These are phyloP conservation scores for Zaprionus obscuricornis DNA, from an alignment of 2,888 invertebrate genomes.

Conservation along the genomic window DNA sequence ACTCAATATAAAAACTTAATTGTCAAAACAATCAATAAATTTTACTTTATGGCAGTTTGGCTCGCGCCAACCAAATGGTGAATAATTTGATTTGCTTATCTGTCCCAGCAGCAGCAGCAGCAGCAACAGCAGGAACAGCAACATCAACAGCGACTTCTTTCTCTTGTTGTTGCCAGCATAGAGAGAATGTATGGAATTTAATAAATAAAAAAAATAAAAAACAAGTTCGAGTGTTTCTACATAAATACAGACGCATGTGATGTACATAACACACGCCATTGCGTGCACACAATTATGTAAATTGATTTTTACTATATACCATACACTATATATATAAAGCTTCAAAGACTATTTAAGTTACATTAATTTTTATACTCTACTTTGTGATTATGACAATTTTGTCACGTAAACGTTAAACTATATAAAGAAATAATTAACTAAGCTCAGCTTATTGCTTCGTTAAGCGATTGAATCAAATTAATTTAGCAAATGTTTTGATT, in stretches of 20 bases:
- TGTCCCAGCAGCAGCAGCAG: constrained; percentile 1
- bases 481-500: too few relatives aligned
- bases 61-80: constrained; percentile 59
- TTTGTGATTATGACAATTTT: too few relatives aligned
- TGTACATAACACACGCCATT: constrained; percentile 6
- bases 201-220: too few relatives aligned
- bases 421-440: too few relatives aligned
- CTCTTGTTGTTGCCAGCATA: constrained; percentile 31
- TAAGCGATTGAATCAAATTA: too few relatives aligned
- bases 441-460: too few relatives aligned
- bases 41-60: constrained; percentile 54
- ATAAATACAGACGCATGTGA: background rate
- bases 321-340: constrained; percentile 6
- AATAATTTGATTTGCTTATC: constrained; percentile 61
- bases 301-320: constrained; percentile 20
- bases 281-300: constrained; percentile 29
- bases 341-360: too few relatives aligned
- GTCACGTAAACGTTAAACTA: constrained; percentile 7
- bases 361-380: too few relatives aligned
- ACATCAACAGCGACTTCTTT: constrained; percentile 15
- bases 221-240: too few relatives aligned
- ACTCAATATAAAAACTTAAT: constrained; percentile 57
- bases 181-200: constrained; percentile 7
- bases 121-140: constrained; percentile 4
- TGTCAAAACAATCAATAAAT: constrained; percentile 75